A percentile compares a stretch with the other conserved stretches of the same genome.
Conservation (phyloP, 64 coral and sea anemone species). For the Astreopora myriophthalma region DNA sequence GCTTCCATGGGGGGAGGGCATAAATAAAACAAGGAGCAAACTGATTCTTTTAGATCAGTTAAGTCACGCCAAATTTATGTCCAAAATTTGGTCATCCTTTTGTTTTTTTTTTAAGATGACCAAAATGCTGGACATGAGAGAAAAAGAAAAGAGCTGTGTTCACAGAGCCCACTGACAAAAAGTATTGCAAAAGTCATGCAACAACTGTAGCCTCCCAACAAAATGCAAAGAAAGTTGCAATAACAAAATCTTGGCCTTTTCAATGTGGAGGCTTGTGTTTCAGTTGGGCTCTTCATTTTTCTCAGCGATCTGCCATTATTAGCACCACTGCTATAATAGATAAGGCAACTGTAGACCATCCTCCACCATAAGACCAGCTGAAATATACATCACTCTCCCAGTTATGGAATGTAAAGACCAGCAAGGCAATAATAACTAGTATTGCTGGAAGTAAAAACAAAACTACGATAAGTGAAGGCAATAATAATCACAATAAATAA, state of each 20-base stretch:
- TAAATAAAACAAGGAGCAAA: no score
- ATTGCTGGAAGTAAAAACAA: constrained; percentile 62
- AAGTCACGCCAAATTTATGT: no score
- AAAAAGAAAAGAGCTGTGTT: neutral
- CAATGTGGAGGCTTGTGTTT: neutral
- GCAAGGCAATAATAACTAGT: constrained; percentile 83
- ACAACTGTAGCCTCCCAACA: neutral
- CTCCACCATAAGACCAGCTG: constrained; percentile 95
- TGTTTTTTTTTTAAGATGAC: no score
- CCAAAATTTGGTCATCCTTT: no score
- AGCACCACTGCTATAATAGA: constrained; percentile 92
- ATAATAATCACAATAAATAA: neutral
- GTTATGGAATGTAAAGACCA: constrained; percentile 91
- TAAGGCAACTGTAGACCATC: constrained; percentile 94
- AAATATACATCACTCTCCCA: constrained; percentile 91
- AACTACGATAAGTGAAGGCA: neutral
- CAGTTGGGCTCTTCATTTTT: neutral
- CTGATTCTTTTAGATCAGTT: no score
- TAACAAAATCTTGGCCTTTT: neutral
- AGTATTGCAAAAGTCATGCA: no score
- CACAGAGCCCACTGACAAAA: neutral
- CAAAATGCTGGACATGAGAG: no score
- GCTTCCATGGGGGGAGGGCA: no score
- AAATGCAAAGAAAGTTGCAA: no score
- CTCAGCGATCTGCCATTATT: constrained; percentile 96